Base-by-base conservation (phyloP, 2,888 invertebrate genomes). In the Abrostola tripartita region DNA sequence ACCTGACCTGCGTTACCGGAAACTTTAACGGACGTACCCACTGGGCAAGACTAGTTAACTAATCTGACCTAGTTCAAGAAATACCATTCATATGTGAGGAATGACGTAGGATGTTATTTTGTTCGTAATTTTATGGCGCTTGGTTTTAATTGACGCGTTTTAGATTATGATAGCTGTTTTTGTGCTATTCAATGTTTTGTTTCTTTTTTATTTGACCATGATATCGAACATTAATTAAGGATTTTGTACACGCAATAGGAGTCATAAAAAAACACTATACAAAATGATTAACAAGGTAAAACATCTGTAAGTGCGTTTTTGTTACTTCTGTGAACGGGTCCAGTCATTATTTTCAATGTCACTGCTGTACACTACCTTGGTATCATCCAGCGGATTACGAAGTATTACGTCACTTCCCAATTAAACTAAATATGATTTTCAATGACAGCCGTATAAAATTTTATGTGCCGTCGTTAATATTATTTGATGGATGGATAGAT, bases 1-100 rank as follows among this genome's bases (percentile, higher is more conserved):
- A 62, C 65, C 64, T 77, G 78, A 78, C 70, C 72, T 68, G 68
- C 51, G 37, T 12, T 62, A 68, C 64, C 63, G 76, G 72, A 77
- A 75, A 68, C 57, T 24, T 47, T 67, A 41, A 58, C 68, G 75
- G 68, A 65, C 61, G 62, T 61, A 54, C 52, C 52, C 55, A 47
- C 37, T 56, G 47, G 10, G 52, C 61, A 35, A 53, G 36, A 68
- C 67, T 55, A 54, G 75, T 72, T 63, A 68, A 73, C 67, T 63
- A 61, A 78, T 65, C 61, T 63, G 70, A 75, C 77, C 77, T 51
- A 77, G 51, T 70, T 77, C 12, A 5, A 52, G 44, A 64, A 61
- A 65, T 68, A 71, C 74, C 57, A 63, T 52, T 57, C 54, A 35
- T 60, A 37, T 52, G 61, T 56, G 52, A 35, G 12, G 49, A 38